A percentile compares a stretch with the other conserved stretches of the same genome.
Conservation (phyloP, 2,113 vertebrate species). For the Probosciger aterrimus region DNA sequence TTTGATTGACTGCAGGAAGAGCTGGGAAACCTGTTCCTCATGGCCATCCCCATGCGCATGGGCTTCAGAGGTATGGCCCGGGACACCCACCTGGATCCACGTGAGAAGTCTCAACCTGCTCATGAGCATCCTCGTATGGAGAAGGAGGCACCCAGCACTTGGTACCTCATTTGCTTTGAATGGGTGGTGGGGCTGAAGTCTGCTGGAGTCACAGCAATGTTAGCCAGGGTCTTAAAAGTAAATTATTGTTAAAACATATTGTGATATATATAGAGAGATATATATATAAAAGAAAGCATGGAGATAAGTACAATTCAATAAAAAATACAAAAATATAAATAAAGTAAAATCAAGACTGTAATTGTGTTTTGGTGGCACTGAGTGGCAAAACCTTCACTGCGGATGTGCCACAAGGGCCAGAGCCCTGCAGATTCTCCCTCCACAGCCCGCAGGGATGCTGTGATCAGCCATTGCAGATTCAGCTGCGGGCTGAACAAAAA, state of each 20-base stretch:
- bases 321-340: neutral
- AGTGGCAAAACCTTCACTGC: neutral
- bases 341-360: neutral
- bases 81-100: neutral
- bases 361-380: neutral
- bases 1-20: neutral
- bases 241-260: neutral
- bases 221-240: neutral
- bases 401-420: neutral
- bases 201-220: neutral
- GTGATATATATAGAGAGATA: neutral
- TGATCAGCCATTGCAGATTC: neutral
- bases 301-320: neutral
- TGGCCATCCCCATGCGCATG: neutral
- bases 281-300: neutral
- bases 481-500: rapidly evolving
- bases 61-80: rapidly evolving
- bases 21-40: neutral
- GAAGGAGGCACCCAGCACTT: neutral
- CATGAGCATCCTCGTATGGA: rapidly evolving
- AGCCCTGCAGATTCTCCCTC: neutral
- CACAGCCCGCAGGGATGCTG: rapidly evolving
- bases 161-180: neutral
- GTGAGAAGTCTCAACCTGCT: neutral
- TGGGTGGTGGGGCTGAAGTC: rapidly evolving